Conservation (phyloP, 2,888 invertebrate genomes). For the Tetragonisca angustula region DNA sequence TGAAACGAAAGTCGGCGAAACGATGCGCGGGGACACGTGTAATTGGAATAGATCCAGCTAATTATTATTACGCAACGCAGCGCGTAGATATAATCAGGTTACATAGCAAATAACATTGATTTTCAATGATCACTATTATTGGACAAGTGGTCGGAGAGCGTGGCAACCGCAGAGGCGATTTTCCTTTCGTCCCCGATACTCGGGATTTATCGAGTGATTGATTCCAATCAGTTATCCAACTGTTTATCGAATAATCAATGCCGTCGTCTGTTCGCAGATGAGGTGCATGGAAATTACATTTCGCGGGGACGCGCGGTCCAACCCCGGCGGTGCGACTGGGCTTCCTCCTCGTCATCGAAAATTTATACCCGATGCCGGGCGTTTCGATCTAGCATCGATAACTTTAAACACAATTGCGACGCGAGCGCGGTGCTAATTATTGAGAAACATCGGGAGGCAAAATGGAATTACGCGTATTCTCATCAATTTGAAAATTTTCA, state of each 20-base stretch:
- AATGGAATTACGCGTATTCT: background rate
- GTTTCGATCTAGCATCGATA: background rate
- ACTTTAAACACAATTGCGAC: background rate
- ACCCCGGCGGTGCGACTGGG: background rate
- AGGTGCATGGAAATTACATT: constrained; percentile 52
- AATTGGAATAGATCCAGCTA: constrained; percentile 15
- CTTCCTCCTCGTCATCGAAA: background rate
- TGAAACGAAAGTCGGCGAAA: background rate
- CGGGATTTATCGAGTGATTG: constrained; percentile 47
- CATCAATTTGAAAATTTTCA: background rate
- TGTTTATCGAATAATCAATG: constrained; percentile 56
- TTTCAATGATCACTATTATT: constrained; percentile 41
- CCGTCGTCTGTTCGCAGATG: constrained; percentile 31
- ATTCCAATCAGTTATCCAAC: constrained; percentile 60
- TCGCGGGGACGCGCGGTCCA: constrained; percentile 7
- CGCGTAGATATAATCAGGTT: constrained; percentile 37
- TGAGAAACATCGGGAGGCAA: background rate
- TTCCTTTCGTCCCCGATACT: constrained; percentile 38
- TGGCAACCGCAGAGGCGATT: constrained; percentile 25
- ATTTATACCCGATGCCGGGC: background rate
- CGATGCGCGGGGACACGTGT: background rate
- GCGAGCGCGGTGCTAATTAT: background rate
- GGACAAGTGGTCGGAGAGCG: constrained; percentile 28
- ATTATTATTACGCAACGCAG: constrained; percentile 25
- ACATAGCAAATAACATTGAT: constrained; percentile 41